Evolutionary conservation across 2,113 vertebrate species (phyloP).

Genomic region (Saccopteryx bilineata): DNA sequence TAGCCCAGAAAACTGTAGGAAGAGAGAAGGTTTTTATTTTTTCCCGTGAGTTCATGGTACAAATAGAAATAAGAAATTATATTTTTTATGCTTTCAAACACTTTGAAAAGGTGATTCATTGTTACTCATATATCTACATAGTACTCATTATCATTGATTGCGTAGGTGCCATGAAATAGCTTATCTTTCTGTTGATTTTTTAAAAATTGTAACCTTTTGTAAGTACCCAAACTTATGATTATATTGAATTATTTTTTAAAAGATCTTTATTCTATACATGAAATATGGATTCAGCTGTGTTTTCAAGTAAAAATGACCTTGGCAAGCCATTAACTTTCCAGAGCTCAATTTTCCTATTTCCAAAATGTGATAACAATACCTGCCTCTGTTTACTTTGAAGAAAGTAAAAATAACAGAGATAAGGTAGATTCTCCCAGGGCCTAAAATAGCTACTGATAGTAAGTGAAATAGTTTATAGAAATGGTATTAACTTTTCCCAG

Average conservation of each 20-base stretch:
- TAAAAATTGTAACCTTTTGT: conserved; percentile 54
- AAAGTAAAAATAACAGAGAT: conserved; percentile 71
- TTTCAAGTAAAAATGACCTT: conserved; percentile 75
- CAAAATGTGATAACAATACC: conserved; percentile 71
- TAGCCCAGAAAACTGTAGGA: not conserved
- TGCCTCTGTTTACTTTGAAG: conserved; percentile 73
- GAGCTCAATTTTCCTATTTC: conserved; percentile 68
- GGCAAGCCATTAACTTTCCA: conserved; percentile 62
- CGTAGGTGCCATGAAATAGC: not conserved
- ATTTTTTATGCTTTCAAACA: conserved; percentile 41
- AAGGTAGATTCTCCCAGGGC: conserved; percentile 64
- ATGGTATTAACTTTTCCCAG: conserved; percentile 51
- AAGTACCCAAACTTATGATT: conserved; percentile 27
- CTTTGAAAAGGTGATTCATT: not conserved
- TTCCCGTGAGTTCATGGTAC: not conserved
- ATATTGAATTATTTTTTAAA: not conserved
- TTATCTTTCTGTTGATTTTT: conserved; percentile 63
- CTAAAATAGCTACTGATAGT: conserved; percentile 53
- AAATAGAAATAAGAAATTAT: not conserved
- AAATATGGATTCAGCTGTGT: conserved; percentile 64
- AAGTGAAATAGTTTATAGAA: conserved; percentile 66
- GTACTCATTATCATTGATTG: conserved; percentile 45
- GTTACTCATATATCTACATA: conserved; percentile 27
- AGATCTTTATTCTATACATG: conserved; percentile 38
- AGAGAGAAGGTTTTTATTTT: not conserved